phyloP scores from a whole-genome alignment of 1,140 invertebrate genomes.

The Bombus fervidus region DNA sequence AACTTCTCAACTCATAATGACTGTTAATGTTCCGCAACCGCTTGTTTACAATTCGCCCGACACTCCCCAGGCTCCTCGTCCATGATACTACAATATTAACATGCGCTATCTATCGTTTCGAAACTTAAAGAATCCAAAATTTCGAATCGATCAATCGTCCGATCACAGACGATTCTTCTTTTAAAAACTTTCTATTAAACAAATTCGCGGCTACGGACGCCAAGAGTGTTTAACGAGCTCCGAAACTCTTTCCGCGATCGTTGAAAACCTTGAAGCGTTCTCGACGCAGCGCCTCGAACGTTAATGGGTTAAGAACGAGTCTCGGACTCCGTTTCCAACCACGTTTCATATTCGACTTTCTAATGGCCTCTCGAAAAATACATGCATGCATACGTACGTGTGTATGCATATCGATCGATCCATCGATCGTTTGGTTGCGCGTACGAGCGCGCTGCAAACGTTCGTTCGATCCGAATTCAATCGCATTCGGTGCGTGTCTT shows the following conservation, averaged over 20 bases:
- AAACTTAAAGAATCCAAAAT: no score
- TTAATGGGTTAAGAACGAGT: conserved; percentile 41
- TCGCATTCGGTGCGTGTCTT: conserved; percentile 36
- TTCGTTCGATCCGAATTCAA: conserved; percentile 43
- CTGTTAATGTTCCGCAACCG: no score
- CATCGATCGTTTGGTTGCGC: not conserved
- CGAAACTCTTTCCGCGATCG: not conserved
- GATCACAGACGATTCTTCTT: no score
- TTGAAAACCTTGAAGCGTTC: conserved; percentile 13
- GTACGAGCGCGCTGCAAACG: not conserved
- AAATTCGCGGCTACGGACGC: not conserved
- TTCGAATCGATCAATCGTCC: no score
- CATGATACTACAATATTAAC: no score
- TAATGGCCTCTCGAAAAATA: conserved; percentile 28
- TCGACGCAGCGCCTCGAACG: not conserved
- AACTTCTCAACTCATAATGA: no score
- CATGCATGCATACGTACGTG: no score
- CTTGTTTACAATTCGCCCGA: no score
- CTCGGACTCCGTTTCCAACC: conserved; percentile 6
- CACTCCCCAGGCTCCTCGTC: rapidly evolving
- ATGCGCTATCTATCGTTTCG: no score
- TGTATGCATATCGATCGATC: not conserved
- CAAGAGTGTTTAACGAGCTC: not conserved
- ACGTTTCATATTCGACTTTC: conserved; percentile 42
- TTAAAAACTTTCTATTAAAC: not conserved